Evolutionary conservation across 1,140 invertebrate species (phyloP).

Genomic region (Elysia chlorotica): DNA sequence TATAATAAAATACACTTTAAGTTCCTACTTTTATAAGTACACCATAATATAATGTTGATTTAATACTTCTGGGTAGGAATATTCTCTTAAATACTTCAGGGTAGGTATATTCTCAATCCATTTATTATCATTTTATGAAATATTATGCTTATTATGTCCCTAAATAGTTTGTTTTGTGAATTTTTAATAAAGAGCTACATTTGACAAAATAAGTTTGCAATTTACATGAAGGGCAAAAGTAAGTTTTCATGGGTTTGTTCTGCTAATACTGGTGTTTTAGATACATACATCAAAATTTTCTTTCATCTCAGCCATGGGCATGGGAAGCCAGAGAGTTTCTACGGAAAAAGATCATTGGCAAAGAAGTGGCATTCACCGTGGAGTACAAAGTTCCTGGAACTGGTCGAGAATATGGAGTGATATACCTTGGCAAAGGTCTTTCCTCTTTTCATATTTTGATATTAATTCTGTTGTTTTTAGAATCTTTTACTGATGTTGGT

Average conservation of each 20-base stretch:
- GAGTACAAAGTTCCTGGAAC: constrained; percentile 66
- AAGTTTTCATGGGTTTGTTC: not conserved
- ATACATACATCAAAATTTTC: not conserved
- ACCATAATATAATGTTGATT: too few species aligned
- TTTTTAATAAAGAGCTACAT: not conserved
- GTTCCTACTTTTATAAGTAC: too few species aligned
- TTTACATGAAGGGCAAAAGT: not conserved
- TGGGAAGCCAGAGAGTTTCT: constrained; percentile 96
- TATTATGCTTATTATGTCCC: too few species aligned
- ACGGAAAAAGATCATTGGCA: constrained; percentile 88
- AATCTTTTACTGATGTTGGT: too few species aligned
- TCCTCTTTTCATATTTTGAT: too few species aligned
- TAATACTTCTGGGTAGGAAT: too few species aligned
- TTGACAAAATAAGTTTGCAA: not conserved
- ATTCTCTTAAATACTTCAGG: too few species aligned
- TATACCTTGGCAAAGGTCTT: constrained; percentile 86
- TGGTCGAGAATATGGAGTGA: constrained; percentile 83
- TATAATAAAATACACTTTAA: too few species aligned
- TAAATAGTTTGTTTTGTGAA: too few species aligned
- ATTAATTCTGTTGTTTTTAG: too few species aligned
- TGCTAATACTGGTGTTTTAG: not conserved
- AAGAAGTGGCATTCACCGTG: constrained; percentile 81
- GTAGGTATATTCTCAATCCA: too few species aligned
- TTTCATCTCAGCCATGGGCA: constrained; percentile 74
- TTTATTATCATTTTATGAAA: too few species aligned